Conservation (phyloP, 2,888 invertebrate species). For the Drosophila macrothrix region DNA sequence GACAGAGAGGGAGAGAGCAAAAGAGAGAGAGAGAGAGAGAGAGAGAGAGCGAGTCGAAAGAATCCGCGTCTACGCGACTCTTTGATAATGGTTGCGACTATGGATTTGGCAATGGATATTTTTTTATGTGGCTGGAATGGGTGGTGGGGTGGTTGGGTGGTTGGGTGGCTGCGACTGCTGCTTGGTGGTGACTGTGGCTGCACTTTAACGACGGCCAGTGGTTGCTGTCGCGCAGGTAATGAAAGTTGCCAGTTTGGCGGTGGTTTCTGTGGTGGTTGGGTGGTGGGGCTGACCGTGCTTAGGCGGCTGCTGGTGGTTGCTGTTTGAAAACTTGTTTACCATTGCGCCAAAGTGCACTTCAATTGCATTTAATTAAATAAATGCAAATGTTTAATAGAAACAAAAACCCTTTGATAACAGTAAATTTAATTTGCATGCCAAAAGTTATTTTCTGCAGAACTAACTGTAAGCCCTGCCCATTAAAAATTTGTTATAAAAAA, state of each 20-base stretch:
- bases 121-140: background rate
- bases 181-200: constrained; percentile 21
- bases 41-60: background rate
- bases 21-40: no score
- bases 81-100: constrained; percentile 37
- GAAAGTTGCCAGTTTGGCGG: constrained; percentile 55
- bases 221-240: constrained; percentile 56
- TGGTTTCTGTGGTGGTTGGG: constrained; percentile 3
- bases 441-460: background rate
- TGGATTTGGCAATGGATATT: constrained; percentile 56
- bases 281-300: constrained; percentile 6
- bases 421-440: constrained; percentile 1
- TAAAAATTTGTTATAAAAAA: no score
- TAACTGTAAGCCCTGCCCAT: no score
- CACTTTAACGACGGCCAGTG: constrained; percentile 50
- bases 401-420: constrained; percentile 8
- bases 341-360: constrained; percentile 73
- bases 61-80: constrained; percentile 15
- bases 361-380: constrained; percentile 75
- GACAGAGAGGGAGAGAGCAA: background rate
- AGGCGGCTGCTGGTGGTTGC: constrained; percentile 34
- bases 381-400: constrained; percentile 18
- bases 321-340: constrained; percentile 46
- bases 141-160: background rate
- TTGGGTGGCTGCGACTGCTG: constrained; percentile 5